These are phyloP conservation scores for Odontophorus gujanensis DNA, from an alignment of 2,113 vertebrate species.

Conservation along the genomic window DNA sequence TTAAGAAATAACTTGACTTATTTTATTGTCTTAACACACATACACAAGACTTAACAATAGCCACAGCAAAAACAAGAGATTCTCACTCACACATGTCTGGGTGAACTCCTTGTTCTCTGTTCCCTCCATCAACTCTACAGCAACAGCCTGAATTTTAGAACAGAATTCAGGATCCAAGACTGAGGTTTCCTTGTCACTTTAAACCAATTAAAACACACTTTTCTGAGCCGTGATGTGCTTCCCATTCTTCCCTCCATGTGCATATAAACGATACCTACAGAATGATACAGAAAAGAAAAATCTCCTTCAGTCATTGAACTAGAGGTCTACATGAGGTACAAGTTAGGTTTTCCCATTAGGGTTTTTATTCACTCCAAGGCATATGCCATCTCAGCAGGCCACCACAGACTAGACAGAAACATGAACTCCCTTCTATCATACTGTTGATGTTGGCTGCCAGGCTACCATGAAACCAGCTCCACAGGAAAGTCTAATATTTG, in stretches of 20 bases:
- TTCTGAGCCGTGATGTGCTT: not conserved
- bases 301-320: not conserved
- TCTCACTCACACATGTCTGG: rapidly evolving
- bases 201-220: not conserved
- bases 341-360: constrained; percentile 8
- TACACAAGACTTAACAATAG: not conserved
- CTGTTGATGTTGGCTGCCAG: constrained; percentile 77
- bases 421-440: constrained; percentile 57
- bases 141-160: not conserved
- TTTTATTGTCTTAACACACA: not conserved
- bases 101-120: not conserved
- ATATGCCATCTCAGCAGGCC: constrained; percentile 66
- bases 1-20: not conserved
- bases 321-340: not conserved
- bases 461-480: constrained; percentile 66
- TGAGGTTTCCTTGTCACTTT: not conserved
- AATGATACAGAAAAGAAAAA: not conserved
- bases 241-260: not conserved
- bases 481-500: constrained; percentile 85
- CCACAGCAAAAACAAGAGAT: not conserved
- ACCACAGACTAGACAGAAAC: constrained; percentile 83
- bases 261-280: not conserved
- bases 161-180: not conserved
- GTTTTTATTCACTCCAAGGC: constrained; percentile 45
- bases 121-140: not conserved